phyloP scores from a whole-genome alignment of 2,888 invertebrate species.

The Sminthurides aquaticus region DNA sequence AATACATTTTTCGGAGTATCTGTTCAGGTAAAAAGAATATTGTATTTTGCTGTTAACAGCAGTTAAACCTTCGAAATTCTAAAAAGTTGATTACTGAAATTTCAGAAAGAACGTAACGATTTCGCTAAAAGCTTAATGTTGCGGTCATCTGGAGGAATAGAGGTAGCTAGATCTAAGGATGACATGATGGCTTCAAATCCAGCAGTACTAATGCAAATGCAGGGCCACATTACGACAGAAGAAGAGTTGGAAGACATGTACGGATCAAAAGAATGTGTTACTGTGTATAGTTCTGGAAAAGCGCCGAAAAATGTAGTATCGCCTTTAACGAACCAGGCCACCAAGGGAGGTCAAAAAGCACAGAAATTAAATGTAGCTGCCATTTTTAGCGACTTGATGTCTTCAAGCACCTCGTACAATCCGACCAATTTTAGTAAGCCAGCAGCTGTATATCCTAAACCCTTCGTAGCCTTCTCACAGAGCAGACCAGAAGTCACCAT shows the following conservation, averaged over 20 bases:
- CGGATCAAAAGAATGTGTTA: background rate
- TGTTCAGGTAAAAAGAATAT: slow-evolving; percentile 15
- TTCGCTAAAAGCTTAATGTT: slow-evolving; percentile 4
- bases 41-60: background rate
- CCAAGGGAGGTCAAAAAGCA: background rate
- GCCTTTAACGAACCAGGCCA: background rate
- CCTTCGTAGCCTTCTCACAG: slow-evolving; percentile 20
- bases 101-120: slow-evolving; percentile 12
- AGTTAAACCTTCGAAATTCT: too few relatives aligned
- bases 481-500: background rate
- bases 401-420: background rate
- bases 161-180: background rate
- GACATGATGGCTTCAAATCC: background rate
- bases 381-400: slow-evolving; percentile 7
- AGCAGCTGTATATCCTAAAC: slow-evolving; percentile 23
- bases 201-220: background rate
- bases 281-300: slow-evolving; percentile 16
- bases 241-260: slow-evolving; percentile 18
- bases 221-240: background rate
- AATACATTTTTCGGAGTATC: slow-evolving; percentile 60
- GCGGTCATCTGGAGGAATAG: background rate
- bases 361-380: background rate
- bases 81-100: background rate
- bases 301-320: background rate
- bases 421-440: slow-evolving; percentile 11